phyloP scores from a whole-genome alignment of 2,113 vertebrate species.

The Craseonycteris thonglongyai region DNA sequence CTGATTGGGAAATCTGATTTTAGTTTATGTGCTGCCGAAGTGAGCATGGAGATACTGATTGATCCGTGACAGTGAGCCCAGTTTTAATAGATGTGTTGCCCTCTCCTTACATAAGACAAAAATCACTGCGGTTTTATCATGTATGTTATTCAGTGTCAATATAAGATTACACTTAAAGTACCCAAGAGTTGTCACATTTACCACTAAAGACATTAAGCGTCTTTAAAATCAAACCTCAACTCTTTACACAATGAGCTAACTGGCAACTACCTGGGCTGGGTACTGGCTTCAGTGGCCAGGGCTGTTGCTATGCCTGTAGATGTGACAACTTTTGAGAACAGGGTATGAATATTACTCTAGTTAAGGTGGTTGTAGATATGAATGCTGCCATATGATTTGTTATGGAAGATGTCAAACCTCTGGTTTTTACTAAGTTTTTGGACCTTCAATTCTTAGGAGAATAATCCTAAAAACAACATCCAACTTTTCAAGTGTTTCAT shows the following conservation, averaged over 20 bases:
- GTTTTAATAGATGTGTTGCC: background rate
- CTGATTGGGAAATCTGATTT: background rate
- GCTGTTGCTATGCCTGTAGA: background rate
- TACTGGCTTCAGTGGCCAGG: background rate
- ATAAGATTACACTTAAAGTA: background rate
- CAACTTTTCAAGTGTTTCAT: background rate
- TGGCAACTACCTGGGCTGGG: rapidly evolving
- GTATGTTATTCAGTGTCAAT: background rate
- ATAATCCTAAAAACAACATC: background rate
- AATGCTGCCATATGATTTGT: background rate
- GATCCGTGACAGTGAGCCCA: background rate
- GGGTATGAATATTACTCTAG: background rate
- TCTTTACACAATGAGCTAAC: background rate
- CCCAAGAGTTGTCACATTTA: background rate
- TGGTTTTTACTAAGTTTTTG: background rate
- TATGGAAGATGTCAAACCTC: background rate
- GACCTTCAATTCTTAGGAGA: background rate
- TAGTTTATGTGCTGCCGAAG: too few relatives aligned
- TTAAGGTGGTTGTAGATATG: background rate
- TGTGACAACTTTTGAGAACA: background rate
- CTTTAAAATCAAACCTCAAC: background rate
- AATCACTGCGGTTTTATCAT: background rate
- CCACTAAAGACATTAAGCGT: background rate
- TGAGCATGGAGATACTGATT: too few relatives aligned
- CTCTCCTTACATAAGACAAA: background rate